These are phyloP conservation scores for Eremobia ochroleuca DNA, from an alignment of 2,888 invertebrate species.

Conservation along the genomic window DNA sequence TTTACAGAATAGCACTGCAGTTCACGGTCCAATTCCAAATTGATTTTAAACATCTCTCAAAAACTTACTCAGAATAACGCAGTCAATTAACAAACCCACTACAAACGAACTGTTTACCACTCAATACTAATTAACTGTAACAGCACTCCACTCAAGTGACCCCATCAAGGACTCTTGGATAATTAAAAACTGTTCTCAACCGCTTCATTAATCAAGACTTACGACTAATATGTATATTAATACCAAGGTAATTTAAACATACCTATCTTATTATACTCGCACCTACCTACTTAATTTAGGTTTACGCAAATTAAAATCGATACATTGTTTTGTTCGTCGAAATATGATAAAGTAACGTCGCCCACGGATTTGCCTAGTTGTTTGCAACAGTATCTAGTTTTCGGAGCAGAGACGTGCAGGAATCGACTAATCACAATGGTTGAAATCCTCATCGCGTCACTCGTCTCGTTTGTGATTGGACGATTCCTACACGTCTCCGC, in stretches of 20 bases:
- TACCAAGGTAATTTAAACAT: constrained; percentile 23
- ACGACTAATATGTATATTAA: constrained; percentile 32
- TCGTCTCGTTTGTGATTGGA: too few relatives aligned
- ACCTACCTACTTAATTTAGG: background rate
- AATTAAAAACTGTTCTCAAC: constrained; percentile 67
- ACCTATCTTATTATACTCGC: constrained; percentile 2
- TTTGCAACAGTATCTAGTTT: background rate
- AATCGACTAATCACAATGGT: too few relatives aligned
- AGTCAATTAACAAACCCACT: constrained; percentile 62
- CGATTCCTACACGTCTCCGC: too few relatives aligned
- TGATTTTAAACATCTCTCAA: constrained; percentile 24
- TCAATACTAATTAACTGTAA: constrained; percentile 68
- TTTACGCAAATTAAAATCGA: too few relatives aligned
- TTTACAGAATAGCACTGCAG: too few relatives aligned
- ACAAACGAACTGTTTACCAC: constrained; percentile 56
- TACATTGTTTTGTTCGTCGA: too few relatives aligned
- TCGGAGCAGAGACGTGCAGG: too few relatives aligned
- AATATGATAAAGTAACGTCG: constrained; percentile 1
- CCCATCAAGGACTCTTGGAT: constrained; percentile 60
- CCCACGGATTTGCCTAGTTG: constrained; percentile 4
- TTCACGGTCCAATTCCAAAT: constrained; percentile 49
- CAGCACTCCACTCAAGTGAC: constrained; percentile 63
- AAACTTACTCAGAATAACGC: constrained; percentile 57
- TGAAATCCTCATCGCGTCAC: too few relatives aligned
- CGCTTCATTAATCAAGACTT: constrained; percentile 67